A percentile compares a stretch with the other conserved stretches of the same genome.
These are phyloP conservation scores for Lutjanus campechanus DNA, from an alignment of 2,797 vertebrate genomes.

Conservation along the genomic window DNA sequence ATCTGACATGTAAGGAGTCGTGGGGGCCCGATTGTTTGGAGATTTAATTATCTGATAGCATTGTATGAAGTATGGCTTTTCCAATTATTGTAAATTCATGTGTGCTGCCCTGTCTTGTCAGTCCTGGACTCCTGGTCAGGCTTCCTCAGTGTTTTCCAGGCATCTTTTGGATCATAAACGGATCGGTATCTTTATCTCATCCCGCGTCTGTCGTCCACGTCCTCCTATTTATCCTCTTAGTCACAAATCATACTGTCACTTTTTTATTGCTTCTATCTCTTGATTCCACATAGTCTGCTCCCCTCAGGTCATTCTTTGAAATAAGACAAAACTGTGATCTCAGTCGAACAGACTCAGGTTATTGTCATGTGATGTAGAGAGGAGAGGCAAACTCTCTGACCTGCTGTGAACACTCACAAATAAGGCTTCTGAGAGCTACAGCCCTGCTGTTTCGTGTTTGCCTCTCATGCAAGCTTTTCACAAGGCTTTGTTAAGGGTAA, in stretches of 20 bases:
- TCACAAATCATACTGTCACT: conserved; percentile 67
- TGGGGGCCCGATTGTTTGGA: conserved; percentile 78
- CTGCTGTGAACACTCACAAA: background rate
- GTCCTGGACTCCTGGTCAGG: conserved; percentile 45
- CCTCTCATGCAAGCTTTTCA: background rate
- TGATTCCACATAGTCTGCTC: conserved; percentile 42
- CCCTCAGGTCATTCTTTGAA: conserved; percentile 44
- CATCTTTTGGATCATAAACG: conserved; percentile 63
- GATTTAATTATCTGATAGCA: conserved; percentile 89
- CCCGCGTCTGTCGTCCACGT: conserved; percentile 32
- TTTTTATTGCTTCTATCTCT: conserved; percentile 60
- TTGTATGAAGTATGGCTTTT: conserved; percentile 76
- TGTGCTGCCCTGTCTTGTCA: conserved; percentile 53
- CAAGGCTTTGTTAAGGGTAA: background rate
- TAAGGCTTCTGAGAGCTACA: background rate
- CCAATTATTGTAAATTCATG: conserved; percentile 70
- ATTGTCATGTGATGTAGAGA: conserved; percentile 12
- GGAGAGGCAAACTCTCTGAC: conserved; percentile 17
- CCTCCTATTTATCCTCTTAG: conserved; percentile 51
- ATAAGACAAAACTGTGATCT: conserved; percentile 35
- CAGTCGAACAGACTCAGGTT: background rate
- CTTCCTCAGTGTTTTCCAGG: conserved; percentile 34
- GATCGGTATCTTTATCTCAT: conserved; percentile 64
- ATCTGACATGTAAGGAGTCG: conserved; percentile 74
- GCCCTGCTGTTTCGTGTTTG: conserved; percentile 1